These are phyloP conservation scores for Lucinisca nassula DNA, from an alignment of 2,888 invertebrate species.

Conservation along the genomic window DNA sequence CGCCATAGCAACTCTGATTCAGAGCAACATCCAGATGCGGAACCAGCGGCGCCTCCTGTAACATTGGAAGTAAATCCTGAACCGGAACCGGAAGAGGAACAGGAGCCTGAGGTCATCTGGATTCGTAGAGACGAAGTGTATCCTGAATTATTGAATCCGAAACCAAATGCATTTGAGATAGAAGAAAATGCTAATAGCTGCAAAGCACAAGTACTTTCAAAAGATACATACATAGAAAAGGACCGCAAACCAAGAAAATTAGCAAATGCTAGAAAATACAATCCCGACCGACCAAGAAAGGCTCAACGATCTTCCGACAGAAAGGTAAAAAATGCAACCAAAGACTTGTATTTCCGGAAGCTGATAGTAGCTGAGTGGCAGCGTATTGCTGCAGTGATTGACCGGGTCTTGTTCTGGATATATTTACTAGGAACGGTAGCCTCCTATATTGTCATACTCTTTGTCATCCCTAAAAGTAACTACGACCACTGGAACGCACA, in stretches of 20 bases:
- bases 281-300: neutral
- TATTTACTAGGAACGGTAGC: conserved; percentile 84
- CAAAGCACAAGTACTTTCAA: conserved; percentile 7
- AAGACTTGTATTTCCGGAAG: conserved; percentile 71
- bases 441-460: conserved; percentile 84
- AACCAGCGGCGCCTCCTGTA: conserved; percentile 22
- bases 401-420: conserved; percentile 85
- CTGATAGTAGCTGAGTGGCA: conserved; percentile 86
- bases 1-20: conserved; percentile 53
- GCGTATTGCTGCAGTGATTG: conserved; percentile 85
- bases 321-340: conserved; percentile 46
- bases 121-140: conserved; percentile 68
- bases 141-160: conserved; percentile 43
- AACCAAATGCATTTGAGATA: conserved; percentile 52
- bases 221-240: neutral
- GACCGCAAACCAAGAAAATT: neutral
- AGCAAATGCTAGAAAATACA: neutral
- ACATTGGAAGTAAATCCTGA: neutral
- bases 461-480: conserved; percentile 81
- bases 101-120: conserved; percentile 70
- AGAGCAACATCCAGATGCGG: neutral
- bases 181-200: conserved; percentile 26
- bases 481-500: conserved; percentile 70
- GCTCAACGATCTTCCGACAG: conserved; percentile 25
- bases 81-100: conserved; percentile 33